A percentile compares a stretch with the other conserved stretches of the same genome.
These are phyloP conservation scores for Gobio occitaniae DNA, from an alignment of 2,797 vertebrate species.

Conservation along the genomic window DNA sequence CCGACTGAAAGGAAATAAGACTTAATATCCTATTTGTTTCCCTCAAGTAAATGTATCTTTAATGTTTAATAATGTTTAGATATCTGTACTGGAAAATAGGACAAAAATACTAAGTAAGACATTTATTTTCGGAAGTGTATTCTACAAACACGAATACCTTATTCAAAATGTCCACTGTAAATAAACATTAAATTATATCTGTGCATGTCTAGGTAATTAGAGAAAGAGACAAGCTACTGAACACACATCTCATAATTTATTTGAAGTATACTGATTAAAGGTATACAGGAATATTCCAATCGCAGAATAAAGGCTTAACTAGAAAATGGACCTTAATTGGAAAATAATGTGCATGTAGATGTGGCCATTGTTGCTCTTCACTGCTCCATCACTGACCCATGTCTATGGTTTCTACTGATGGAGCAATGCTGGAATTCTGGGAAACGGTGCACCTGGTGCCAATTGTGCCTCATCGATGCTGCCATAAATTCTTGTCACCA, in stretches of 20 bases:
- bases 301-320: background rate
- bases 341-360: background rate
- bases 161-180: background rate
- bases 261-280: background rate
- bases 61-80: background rate
- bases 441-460: conserved; percentile 30
- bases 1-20: no score
- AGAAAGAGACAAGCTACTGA: background rate
- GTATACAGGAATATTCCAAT: background rate
- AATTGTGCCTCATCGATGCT: conserved; percentile 25
- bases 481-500: conserved; percentile 43
- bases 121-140: rapidly evolving
- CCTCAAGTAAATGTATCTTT: background rate
- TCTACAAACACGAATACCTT: background rate
- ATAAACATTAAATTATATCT: background rate
- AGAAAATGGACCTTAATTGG: background rate
- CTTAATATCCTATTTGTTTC: background rate
- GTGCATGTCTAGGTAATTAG: background rate
- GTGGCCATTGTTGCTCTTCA: background rate
- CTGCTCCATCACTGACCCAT: background rate
- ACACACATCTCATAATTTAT: background rate
- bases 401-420: conserved; percentile 41
- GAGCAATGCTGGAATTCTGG: conserved; percentile 17
- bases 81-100: background rate
- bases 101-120: background rate